These are phyloP conservation scores for Scophthalmus maximus DNA, from an alignment of 2,113 vertebrate species.

Conservation along the genomic window DNA sequence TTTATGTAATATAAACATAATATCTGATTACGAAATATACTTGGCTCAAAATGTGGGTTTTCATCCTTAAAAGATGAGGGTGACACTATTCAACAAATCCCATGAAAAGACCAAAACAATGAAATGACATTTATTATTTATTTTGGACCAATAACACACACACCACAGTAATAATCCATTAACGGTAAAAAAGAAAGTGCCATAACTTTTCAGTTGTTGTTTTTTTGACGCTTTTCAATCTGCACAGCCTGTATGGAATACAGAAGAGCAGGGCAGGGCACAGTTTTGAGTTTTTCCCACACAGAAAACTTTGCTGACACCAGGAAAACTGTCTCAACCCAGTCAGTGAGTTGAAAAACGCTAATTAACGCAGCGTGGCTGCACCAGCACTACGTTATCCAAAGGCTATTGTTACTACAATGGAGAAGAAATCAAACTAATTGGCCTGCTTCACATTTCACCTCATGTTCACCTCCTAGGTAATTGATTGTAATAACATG, in stretches of 20 bases:
- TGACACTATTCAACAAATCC: too few species aligned
- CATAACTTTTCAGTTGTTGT: too few species aligned
- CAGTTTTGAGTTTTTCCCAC: conserved; percentile 4
- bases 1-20: too few species aligned
- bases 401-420: conserved; percentile 41
- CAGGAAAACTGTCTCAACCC: conserved; percentile 7
- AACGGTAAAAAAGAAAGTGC: too few species aligned
- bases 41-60: too few species aligned
- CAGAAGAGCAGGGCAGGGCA: neutral
- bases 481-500: conserved; percentile 13
- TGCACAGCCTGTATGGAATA: neutral
- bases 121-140: too few species aligned
- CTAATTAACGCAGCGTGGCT: conserved; percentile 36
- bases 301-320: conserved; percentile 11
- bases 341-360: conserved; percentile 11
- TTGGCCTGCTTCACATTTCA: conserved; percentile 45
- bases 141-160: too few species aligned
- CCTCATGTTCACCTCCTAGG: conserved; percentile 41
- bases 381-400: conserved; percentile 14
- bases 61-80: too few species aligned
- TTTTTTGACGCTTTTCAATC: neutral
- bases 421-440: conserved; percentile 46
- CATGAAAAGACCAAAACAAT: too few species aligned
- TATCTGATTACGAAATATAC: too few species aligned
- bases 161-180: too few species aligned